A percentile compares a stretch with the other conserved stretches of the same genome.
These are phyloP conservation scores for Metopolophium dirhodum DNA, from an alignment of 1,140 invertebrate genomes.

Conservation along the genomic window DNA sequence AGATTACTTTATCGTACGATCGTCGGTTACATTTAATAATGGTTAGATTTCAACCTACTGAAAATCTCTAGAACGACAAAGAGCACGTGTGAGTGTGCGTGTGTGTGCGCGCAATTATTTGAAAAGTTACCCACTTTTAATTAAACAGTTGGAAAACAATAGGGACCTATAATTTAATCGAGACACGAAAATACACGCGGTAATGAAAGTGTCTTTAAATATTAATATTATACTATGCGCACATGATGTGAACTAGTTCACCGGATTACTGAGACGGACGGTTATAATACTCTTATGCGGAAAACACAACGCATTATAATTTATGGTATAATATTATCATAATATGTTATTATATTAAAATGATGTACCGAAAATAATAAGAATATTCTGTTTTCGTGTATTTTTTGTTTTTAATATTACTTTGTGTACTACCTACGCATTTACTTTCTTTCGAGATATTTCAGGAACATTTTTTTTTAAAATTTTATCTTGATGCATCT, in stretches of 20 bases:
- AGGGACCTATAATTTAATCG: not conserved
- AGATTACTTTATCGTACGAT: not conserved
- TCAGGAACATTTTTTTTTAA: not conserved
- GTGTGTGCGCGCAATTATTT: not conserved
- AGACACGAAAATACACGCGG: not conserved
- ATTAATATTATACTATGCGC: not conserved
- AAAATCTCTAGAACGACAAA: not conserved
- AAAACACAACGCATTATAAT: not conserved
- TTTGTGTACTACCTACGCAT: not conserved
- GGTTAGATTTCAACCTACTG: not conserved
- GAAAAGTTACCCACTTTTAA: not conserved
- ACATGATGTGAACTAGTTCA: slow-evolving; percentile 2
- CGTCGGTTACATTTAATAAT: not conserved
- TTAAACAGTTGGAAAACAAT: not conserved
- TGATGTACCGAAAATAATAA: not conserved
- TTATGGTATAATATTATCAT: not conserved
- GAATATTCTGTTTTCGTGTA: not conserved
- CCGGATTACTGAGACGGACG: not conserved
- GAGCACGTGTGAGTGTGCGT: no score
- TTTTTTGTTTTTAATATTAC: slow-evolving; percentile 4
- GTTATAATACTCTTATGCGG: not conserved
- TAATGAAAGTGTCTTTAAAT: slow-evolving; percentile 6
- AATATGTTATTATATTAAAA: not conserved
- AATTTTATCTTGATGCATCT: not conserved
- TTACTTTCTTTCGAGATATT: not conserved